Base-by-base conservation (phyloP, 2,888 invertebrate species). In the Lasioglossum leucozonium region DNA sequence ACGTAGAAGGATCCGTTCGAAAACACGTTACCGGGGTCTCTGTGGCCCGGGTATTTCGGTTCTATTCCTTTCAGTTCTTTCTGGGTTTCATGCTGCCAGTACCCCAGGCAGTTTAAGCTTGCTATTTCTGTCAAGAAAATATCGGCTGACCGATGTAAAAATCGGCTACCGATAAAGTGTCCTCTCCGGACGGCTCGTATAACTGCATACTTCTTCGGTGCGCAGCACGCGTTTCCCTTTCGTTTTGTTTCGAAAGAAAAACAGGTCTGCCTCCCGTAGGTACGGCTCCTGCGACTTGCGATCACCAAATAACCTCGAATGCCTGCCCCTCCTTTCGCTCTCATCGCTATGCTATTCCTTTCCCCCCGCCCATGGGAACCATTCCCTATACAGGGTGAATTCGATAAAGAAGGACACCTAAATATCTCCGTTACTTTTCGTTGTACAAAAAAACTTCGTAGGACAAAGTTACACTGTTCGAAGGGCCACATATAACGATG, bases 101-200 rank as follows among this genome's bases (percentile, higher is more conserved):
- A 71, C 65, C 62, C 77, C 44, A 58, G 76, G 72, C 72, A 73
- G 69, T 87, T 89, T 87, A 82, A 89, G 79, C 81, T 85, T 79
- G 71, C 82, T 85, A 89, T 89, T 81, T 82, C 75, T 76, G 77
- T 37, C 78, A 79, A 51, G 69, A 40, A 84, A 84, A 67, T 90
- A 85, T 88, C 81, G 79, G 76, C 67, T 51, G 79, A 47, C 22
- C 69, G 67, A 76, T 72, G 77, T 69, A 79, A 65, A n/a, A 82
- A 26, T 47, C 79, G 79, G 79, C 82, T 81, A 72, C 67, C 86
- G 77, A 82, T 86, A 79, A 88, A 81, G 62, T 55, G 73, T 42
- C 82, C 55, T 82, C 78, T n/a, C 69, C 76, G 26, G 79, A 76
- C 82, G 82, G 44, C 47, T 87, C 76, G 69, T 86, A 79, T 79